A percentile compares a stretch with the other conserved stretches of the same genome.
These are phyloP conservation scores for Oreochromis mossambicus DNA, from an alignment of 2,797 vertebrate genomes.

Conservation along the genomic window DNA sequence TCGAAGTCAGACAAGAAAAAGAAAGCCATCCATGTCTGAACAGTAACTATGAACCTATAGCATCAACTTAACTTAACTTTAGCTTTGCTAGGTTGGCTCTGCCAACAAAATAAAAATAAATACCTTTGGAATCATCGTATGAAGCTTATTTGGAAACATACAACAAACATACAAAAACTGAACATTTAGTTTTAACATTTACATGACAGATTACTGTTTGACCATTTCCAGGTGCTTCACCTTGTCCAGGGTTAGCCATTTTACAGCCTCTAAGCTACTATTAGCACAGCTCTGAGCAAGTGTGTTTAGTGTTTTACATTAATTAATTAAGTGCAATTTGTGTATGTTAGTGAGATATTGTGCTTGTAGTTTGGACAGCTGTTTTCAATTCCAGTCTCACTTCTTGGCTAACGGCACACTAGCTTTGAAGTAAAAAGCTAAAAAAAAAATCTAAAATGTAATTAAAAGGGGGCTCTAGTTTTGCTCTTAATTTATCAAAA, in stretches of 20 bases:
- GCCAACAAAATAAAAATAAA: neutral
- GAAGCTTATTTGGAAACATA: fast-evolving
- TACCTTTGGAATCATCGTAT: fast-evolving
- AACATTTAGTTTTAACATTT: neutral
- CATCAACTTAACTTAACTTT: neutral
- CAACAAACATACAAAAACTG: neutral
- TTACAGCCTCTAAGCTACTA: neutral
- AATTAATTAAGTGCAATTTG: neutral
- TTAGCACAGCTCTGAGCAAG: neutral
- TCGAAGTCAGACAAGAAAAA: neutral
- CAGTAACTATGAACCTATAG: neutral
- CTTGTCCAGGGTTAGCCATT: neutral
- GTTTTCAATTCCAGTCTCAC: neutral
- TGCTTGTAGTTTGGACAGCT: neutral
- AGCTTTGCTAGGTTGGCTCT: neutral
- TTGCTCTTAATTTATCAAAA: neutral
- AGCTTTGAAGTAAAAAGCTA: neutral
- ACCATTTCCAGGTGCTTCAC: neutral
- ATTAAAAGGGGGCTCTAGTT: neutral
- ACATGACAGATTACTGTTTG: neutral
- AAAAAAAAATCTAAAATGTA: neutral
- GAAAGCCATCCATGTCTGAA: neutral
- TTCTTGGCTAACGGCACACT: fast-evolving
- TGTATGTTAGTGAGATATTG: too few species aligned
- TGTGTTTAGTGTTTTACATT: neutral